These are phyloP conservation scores for Drosophila bunnanda DNA, from an alignment of 2,888 invertebrate genomes.

Conservation along the genomic window DNA sequence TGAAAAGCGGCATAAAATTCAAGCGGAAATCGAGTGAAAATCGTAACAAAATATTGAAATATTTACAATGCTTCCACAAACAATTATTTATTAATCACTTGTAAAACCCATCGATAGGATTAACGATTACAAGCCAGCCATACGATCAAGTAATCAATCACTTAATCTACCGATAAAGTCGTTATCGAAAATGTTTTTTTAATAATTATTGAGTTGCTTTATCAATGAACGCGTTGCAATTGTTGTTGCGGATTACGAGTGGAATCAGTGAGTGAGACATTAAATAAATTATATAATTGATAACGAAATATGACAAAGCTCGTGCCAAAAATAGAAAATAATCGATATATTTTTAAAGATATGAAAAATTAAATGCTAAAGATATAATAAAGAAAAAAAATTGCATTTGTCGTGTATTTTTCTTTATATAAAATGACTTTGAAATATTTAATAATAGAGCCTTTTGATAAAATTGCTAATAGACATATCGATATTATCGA, in stretches of 20 bases:
- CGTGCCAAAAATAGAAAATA: background rate
- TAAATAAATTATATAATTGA: conserved; percentile 8
- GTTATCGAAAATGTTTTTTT: background rate
- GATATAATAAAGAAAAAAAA: background rate
- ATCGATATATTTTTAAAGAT: background rate
- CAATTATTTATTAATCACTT: conserved; percentile 17
- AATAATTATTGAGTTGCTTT: conserved; percentile 6
- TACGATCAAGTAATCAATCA: conserved; percentile 14
- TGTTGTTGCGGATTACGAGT: conserved; percentile 1
- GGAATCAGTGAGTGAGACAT: background rate
- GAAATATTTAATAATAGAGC: too few relatives aligned
- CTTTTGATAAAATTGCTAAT: too few relatives aligned
- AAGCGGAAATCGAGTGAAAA: conserved; percentile 8
- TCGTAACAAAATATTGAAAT: background rate
- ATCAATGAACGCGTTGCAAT: conserved; percentile 10
- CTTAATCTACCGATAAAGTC: conserved; percentile 1
- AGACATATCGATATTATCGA: too few relatives aligned
- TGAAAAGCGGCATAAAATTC: background rate
- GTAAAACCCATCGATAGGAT: conserved; percentile 9
- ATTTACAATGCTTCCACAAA: background rate
- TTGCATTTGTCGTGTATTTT: too few relatives aligned
- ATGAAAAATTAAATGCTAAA: background rate
- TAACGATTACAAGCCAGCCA: conserved; percentile 3
- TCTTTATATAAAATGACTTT: too few relatives aligned
- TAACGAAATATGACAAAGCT: background rate